Conservation (phyloP, 1,140 invertebrate species). For the Idris sp. region DNA sequence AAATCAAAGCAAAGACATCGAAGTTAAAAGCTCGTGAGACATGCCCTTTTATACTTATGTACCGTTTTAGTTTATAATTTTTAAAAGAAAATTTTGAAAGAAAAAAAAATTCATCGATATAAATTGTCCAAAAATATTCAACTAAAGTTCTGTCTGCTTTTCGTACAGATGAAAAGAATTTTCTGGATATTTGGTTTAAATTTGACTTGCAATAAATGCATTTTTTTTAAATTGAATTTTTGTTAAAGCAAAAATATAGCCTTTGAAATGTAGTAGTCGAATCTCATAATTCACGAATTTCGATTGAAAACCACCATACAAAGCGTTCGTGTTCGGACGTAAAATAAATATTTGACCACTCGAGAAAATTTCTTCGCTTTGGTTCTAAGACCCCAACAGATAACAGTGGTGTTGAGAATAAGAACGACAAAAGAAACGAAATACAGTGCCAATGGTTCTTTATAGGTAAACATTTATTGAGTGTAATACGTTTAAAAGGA, state of each 20-base stretch:
- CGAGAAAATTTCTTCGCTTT: conserved; percentile 19
- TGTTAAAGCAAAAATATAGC: too few species aligned
- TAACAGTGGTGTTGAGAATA: conserved; percentile 18
- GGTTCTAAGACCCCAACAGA: conserved; percentile 6
- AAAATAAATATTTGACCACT: conserved; percentile 60
- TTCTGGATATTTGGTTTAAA: too few species aligned
- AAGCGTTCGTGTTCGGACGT: conserved; percentile 33
- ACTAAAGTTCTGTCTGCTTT: too few species aligned
- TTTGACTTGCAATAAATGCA: too few species aligned
- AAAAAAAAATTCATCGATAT: too few species aligned
- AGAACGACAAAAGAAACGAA: conserved; percentile 15
- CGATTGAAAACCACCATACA: conserved; percentile 46
- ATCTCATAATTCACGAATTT: conserved; percentile 24
- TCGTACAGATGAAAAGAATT: too few species aligned
- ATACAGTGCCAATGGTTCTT: conserved; percentile 6
- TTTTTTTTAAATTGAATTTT: conserved; percentile 37
- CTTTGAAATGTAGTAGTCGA: conserved; percentile 1
- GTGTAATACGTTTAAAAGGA: conserved; percentile 4
- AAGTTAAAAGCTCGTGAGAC: too few species aligned
- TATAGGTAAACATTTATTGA: conserved; percentile 13
- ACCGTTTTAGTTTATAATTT: too few species aligned
- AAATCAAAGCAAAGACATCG: too few species aligned
- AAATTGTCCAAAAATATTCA: too few species aligned
- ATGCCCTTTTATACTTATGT: too few species aligned
- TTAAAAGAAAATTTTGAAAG: too few species aligned